Conservation (phyloP, 2,888 invertebrate species). For the Podotricha telesiphe region DNA sequence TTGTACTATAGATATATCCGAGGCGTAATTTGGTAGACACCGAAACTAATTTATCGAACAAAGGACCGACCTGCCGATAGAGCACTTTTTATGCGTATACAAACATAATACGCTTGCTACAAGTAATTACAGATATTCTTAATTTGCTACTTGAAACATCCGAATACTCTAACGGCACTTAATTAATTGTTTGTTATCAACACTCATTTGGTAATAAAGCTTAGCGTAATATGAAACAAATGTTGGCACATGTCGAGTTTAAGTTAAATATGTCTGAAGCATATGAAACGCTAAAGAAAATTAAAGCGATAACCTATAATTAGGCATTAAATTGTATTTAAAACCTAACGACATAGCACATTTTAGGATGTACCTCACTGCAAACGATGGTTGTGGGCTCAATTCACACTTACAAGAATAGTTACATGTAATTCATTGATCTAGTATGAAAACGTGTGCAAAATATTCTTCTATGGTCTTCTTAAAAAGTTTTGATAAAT, state of each 20-base stretch:
- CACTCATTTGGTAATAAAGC: conserved; percentile 2
- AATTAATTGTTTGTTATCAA: conserved; percentile 20
- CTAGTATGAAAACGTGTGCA: too few species aligned
- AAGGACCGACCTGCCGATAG: conserved; percentile 81
- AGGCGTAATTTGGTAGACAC: conserved; percentile 85
- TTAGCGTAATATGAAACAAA: not conserved
- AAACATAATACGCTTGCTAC: conserved; percentile 71
- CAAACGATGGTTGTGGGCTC: too few species aligned
- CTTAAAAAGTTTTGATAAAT: too few species aligned
- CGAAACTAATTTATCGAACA: conserved; percentile 85
- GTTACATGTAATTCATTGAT: too few species aligned
- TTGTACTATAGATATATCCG: conserved; percentile 77
- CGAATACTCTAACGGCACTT: conserved; percentile 3
- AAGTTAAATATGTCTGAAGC: conserved; percentile 1
- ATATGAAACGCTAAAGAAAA: conserved; percentile 20
- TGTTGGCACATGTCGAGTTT: not conserved
- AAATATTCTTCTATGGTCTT: too few species aligned
- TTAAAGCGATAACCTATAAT: conserved; percentile 24
- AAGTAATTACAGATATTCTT: conserved; percentile 63
- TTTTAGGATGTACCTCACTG: too few species aligned
- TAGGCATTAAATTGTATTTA: too few species aligned
- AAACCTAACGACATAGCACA: too few species aligned
- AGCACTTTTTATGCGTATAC: conserved; percentile 79
- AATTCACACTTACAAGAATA: too few species aligned
- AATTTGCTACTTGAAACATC: conserved; percentile 53